phyloP scores from a whole-genome alignment of 2,888 invertebrate species.

The Ditylenchus weischeri region DNA sequence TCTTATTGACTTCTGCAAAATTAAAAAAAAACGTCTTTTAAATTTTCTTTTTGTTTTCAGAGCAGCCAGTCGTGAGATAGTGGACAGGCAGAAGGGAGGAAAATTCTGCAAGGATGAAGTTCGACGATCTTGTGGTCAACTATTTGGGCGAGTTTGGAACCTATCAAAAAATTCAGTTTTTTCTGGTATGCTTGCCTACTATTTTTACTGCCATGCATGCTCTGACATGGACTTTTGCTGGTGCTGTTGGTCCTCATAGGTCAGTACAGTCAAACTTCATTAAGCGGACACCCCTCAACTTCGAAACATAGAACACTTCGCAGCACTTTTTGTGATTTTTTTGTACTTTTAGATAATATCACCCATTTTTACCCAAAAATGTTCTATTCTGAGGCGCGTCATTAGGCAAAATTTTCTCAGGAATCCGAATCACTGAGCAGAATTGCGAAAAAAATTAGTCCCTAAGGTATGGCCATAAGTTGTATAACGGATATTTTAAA shows the following conservation, averaged over 20 bases:
- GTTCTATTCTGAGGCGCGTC: too few relatives aligned
- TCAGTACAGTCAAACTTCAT: background rate
- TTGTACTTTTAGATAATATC: too few relatives aligned
- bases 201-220: conserved; percentile 58
- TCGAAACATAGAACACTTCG: too few relatives aligned
- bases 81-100: too few relatives aligned
- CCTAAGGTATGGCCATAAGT: too few relatives aligned
- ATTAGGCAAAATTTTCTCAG: too few relatives aligned
- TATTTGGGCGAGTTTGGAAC: conserved; percentile 58
- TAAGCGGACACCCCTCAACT: too few relatives aligned
- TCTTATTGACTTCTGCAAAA: too few relatives aligned
- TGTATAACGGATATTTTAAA: too few relatives aligned
- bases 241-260: conserved; percentile 44
- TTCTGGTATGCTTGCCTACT: conserved; percentile 56
- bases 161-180: conserved; percentile 53
- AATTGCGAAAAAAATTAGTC: too few relatives aligned
- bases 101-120: conserved; percentile 47
- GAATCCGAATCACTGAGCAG: too few relatives aligned
- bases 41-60: background rate
- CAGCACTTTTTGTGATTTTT: conserved; percentile 5
- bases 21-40: background rate
- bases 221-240: conserved; percentile 58
- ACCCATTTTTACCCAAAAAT: too few relatives aligned
- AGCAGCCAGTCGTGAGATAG: background rate
- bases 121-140: conserved; percentile 56